phyloP scores from a whole-genome alignment of 2,113 vertebrate species.

The Machaerirhynchus nigripectus region DNA sequence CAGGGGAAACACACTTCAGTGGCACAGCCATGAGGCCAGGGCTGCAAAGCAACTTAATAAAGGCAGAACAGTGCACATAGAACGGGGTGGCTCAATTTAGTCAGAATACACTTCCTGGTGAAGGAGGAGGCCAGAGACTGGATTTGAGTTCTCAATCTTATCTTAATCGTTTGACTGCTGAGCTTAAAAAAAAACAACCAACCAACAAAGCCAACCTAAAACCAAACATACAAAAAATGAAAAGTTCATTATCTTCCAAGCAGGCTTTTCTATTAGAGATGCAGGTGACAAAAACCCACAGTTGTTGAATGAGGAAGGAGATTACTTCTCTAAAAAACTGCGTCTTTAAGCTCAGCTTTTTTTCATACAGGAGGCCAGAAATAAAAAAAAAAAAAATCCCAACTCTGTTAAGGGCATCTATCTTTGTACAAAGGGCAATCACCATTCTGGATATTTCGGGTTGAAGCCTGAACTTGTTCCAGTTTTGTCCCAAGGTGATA shows the following conservation, averaged over 20 bases:
- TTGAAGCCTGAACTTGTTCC: slow-evolving; percentile 11
- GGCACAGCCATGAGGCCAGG: slow-evolving; percentile 82
- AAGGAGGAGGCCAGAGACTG: slow-evolving; percentile 83
- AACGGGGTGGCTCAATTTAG: slow-evolving; percentile 80
- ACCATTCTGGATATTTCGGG: slow-evolving; percentile 14
- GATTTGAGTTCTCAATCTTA: slow-evolving; percentile 81
- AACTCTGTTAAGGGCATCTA: not conserved
- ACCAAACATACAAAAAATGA: not conserved
- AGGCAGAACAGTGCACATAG: slow-evolving; percentile 85
- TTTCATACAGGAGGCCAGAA: slow-evolving; percentile 18
- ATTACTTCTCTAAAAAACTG: not conserved
- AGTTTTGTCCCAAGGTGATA: not conserved
- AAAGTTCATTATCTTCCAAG: slow-evolving; percentile 21
- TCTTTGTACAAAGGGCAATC: not conserved
- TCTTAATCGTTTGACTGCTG: slow-evolving; percentile 44
- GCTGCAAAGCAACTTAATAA: slow-evolving; percentile 88
- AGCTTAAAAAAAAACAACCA: not conserved
- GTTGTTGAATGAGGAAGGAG: not conserved
- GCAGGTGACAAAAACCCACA: slow-evolving; percentile 60
- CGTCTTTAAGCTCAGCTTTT: slow-evolving; percentile 8
- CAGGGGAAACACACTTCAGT: slow-evolving; percentile 88
- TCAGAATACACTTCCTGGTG: slow-evolving; percentile 80
- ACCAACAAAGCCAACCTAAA: not conserved
- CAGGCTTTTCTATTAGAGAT: slow-evolving; percentile 56
- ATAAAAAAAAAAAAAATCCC: not conserved